Conservation (phyloP, 1,140 invertebrate species). For the Muscidifurax raptorellus region DNA sequence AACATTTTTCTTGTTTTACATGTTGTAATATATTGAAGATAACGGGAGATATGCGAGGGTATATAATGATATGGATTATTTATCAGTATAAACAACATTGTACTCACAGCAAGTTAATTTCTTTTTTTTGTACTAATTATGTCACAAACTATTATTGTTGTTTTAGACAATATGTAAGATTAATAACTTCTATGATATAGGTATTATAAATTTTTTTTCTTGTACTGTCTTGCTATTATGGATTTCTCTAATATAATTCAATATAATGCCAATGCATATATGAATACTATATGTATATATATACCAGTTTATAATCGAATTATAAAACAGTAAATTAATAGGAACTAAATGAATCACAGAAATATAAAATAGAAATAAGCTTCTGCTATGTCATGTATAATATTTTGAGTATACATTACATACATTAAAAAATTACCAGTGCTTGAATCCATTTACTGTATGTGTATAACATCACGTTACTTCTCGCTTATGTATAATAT, state of each 20-base stretch:
- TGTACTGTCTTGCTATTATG: not conserved
- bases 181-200: too few species aligned
- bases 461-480: conserved; percentile 31
- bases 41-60: not conserved
- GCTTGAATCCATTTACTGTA: too few species aligned
- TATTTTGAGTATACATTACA: too few species aligned
- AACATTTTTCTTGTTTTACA: not conserved
- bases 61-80: not conserved
- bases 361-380: too few species aligned
- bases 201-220: too few species aligned
- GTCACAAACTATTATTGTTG: not conserved
- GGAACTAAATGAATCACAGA: too few species aligned
- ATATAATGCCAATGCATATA: not conserved
- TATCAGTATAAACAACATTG: not conserved
- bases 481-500: conserved; percentile 22
- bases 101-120: conserved; percentile 5
- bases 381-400: too few species aligned
- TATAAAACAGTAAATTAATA: too few species aligned
- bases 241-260: not conserved
- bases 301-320: too few species aligned
- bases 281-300: too few species aligned
- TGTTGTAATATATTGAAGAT: not conserved
- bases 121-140: conserved; percentile 4
- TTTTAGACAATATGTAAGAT: not conserved
- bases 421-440: too few species aligned